A percentile compares a stretch with the other conserved stretches of the same genome.
Conservation (phyloP, 2,888 invertebrate genomes). For the Apomyelois bistriatella region DNA sequence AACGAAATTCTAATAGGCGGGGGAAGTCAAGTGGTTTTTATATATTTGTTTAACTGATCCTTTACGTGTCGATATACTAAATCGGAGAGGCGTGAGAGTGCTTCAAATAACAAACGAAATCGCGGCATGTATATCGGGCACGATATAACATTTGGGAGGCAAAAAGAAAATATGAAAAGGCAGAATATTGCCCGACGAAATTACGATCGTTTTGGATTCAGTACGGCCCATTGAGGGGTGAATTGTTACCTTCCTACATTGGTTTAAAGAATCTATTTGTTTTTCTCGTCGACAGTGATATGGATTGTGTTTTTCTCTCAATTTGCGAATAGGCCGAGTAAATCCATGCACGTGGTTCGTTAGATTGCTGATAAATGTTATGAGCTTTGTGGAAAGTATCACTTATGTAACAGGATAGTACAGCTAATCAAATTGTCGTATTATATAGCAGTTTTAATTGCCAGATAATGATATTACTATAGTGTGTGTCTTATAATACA, state of each 20-base stretch:
- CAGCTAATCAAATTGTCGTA: background rate
- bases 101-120: slow-evolving; percentile 76
- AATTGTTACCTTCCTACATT: slow-evolving; percentile 75
- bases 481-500: too few relatives aligned
- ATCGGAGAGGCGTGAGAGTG: slow-evolving; percentile 62
- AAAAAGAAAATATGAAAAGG: slow-evolving; percentile 76
- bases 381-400: slow-evolving; percentile 5
- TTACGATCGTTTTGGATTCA: slow-evolving; percentile 77
- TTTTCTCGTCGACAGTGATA: slow-evolving; percentile 54
- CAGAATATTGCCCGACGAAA: slow-evolving; percentile 75
- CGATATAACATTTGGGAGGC: slow-evolving; percentile 67
- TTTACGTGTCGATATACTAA: slow-evolving; percentile 66
- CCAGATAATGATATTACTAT: too few relatives aligned
- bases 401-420: background rate
- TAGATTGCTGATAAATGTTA: slow-evolving; percentile 20
- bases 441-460: too few relatives aligned
- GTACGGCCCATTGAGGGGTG: slow-evolving; percentile 71
- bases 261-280: slow-evolving; percentile 74
- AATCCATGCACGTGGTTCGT: slow-evolving; percentile 27
- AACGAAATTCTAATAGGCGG: slow-evolving; percentile 29
- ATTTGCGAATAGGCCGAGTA: slow-evolving; percentile 29
- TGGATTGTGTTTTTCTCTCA: slow-evolving; percentile 43
- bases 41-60: slow-evolving; percentile 64
- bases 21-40: slow-evolving; percentile 44
- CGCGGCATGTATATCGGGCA: slow-evolving; percentile 66